Evolutionary conservation across 2,888 invertebrate species (phyloP).

Genomic region (Tachystola acroxantha): DNA sequence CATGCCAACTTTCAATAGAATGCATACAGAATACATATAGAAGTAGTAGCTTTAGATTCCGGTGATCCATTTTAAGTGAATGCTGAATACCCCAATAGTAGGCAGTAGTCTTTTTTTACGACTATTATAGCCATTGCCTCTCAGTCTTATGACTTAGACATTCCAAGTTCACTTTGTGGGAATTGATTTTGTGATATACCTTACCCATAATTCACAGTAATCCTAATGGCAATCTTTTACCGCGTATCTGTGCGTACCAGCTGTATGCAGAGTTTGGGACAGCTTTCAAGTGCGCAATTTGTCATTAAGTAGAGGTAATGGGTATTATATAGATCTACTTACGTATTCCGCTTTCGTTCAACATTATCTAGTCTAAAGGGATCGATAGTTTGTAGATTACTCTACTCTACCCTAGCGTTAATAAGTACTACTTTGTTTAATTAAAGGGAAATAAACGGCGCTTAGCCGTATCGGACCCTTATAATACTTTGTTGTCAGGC

Average conservation of each 20-base stretch:
- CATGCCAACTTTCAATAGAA: constrained; percentile 51
- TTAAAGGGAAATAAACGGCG: constrained; percentile 8
- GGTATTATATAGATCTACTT: background rate
- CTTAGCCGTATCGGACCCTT: constrained; percentile 8
- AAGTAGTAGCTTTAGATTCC: constrained; percentile 22
- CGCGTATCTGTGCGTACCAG: constrained; percentile 20
- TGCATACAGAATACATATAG: constrained; percentile 25
- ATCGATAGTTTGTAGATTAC: background rate
- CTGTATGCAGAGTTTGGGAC: constrained; percentile 15
- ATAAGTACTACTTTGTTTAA: constrained; percentile 6
- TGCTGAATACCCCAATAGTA: constrained; percentile 23
- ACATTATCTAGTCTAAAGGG: background rate
- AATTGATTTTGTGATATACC: constrained; percentile 12
- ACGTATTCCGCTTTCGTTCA: background rate
- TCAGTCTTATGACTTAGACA: constrained; percentile 15
- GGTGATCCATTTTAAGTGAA: constrained; percentile 26
- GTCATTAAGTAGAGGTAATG: constrained; percentile 2
- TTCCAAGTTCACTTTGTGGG: constrained; percentile 9
- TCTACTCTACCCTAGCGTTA: background rate
- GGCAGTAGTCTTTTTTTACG: constrained; percentile 29
- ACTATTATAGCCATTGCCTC: constrained; percentile 21
- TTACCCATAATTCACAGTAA: constrained; percentile 19
- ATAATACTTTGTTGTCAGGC: constrained; percentile 13
- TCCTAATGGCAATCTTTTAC: constrained; percentile 19
- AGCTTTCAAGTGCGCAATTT: constrained; percentile 9